A percentile compares a stretch with the other conserved stretches of the same genome.
Evolutionary conservation across 2,888 invertebrate species (phyloP).

Genomic region (Scaptomyza reducta): DNA sequence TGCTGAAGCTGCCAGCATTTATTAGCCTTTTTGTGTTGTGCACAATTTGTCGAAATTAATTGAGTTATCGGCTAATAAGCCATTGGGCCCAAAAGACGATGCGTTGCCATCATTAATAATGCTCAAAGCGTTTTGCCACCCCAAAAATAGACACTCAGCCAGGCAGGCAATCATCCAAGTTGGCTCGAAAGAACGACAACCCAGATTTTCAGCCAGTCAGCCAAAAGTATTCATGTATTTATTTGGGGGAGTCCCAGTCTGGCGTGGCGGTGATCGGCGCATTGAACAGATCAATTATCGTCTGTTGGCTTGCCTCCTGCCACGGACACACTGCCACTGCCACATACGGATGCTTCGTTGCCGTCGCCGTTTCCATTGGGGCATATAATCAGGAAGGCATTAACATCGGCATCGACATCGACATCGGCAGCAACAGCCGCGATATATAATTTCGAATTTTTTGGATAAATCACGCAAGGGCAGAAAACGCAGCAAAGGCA

Average conservation of each 20-base stretch:
- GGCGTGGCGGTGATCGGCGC: constrained; percentile 63
- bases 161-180: constrained; percentile 1
- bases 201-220: constrained; percentile 7
- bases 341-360: constrained; percentile 12
- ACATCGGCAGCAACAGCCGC: constrained; percentile 28
- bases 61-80: constrained; percentile 75
- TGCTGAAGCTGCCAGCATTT: constrained; percentile 15
- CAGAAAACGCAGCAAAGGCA: constrained; percentile 12
- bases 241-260: constrained; percentile 65
- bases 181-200: background rate
- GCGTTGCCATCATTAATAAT: constrained; percentile 75
- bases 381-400: constrained; percentile 56
- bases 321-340: constrained; percentile 12
- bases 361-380: constrained; percentile 25
- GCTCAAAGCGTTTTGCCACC: constrained; percentile 64
- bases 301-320: constrained; percentile 28
- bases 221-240: constrained; percentile 12
- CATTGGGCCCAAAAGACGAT: constrained; percentile 50
- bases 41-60: constrained; percentile 75
- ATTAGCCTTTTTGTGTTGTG: constrained; percentile 46
- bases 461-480: background rate
- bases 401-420: constrained; percentile 18
- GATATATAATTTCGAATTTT: constrained; percentile 52
- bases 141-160: constrained; percentile 49
- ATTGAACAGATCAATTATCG: constrained; percentile 77